These are phyloP conservation scores for Masnerella sp. DNA, from an alignment of 2,888 invertebrate species.

Conservation along the genomic window DNA sequence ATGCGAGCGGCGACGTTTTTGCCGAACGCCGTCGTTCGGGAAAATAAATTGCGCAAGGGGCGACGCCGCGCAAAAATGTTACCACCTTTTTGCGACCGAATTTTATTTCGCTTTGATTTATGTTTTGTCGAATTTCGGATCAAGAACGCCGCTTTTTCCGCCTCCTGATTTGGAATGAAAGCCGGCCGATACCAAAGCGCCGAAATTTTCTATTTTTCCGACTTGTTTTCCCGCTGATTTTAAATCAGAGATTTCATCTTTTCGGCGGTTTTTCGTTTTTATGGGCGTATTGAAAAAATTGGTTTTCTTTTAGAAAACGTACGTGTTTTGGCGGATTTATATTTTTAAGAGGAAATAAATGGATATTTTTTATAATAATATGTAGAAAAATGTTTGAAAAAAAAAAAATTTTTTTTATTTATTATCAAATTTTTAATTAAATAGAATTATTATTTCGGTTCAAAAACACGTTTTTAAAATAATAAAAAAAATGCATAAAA, in stretches of 20 bases:
- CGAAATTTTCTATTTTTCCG: background rate
- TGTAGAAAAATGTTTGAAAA: too few species aligned
- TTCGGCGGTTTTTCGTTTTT: background rate
- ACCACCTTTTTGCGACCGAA: conserved; percentile 28
- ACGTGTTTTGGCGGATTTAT: too few species aligned
- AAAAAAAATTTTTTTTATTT: too few species aligned
- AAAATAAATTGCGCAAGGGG: conserved; percentile 33
- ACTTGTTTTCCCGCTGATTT: conserved; percentile 4
- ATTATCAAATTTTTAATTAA: too few species aligned
- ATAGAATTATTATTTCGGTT: too few species aligned
- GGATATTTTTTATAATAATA: too few species aligned
- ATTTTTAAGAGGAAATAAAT: too few species aligned
- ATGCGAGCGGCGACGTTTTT: conserved; percentile 24
- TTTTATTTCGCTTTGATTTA: conserved; percentile 47
- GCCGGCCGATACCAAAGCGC: conserved; percentile 4
- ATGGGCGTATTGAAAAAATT: too few species aligned
- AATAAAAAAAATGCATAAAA: too few species aligned
- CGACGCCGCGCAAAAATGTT: conserved; percentile 21
- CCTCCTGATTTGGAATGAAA: conserved; percentile 15
- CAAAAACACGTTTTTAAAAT: too few species aligned
- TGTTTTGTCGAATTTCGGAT: conserved; percentile 42
- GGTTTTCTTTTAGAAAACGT: too few species aligned
- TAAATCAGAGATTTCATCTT: background rate
- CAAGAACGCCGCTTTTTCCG: conserved; percentile 7
- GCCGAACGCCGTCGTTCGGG: background rate